Percentiles rank a stretch among this genome's conserved stretches.
These are phyloP conservation scores for Neostethus bicornis DNA, from an alignment of 2,797 vertebrate species.

Conservation along the genomic window DNA sequence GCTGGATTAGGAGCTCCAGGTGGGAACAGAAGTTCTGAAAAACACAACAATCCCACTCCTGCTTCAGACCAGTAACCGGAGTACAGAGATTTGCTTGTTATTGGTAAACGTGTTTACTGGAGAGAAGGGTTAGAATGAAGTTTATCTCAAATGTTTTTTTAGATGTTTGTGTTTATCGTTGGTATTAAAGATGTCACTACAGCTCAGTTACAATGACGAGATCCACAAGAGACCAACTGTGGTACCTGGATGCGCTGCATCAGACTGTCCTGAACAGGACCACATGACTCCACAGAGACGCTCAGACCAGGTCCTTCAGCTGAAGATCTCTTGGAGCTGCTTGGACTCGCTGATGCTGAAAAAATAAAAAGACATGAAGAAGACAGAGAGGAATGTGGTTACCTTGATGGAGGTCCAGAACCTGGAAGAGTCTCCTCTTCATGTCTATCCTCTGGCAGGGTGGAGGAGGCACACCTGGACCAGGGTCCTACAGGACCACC, in stretches of 20 bases:
- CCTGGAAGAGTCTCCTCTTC: conserved; percentile 17
- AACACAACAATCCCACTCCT: conserved; percentile 3
- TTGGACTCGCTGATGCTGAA: conserved; percentile 8
- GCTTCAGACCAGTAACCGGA: background rate
- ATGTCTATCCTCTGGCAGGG: conserved; percentile 10
- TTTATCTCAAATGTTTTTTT: too few relatives aligned
- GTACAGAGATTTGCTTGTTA: too few relatives aligned
- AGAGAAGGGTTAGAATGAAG: too few relatives aligned
- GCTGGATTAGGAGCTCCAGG: conserved; percentile 87
- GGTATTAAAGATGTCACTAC: too few relatives aligned
- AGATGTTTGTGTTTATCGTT: too few relatives aligned
- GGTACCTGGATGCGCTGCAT: too few relatives aligned
- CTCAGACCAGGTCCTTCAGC: too few relatives aligned
- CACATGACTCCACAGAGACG: too few relatives aligned
- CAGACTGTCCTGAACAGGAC: too few relatives aligned
- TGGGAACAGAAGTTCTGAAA: conserved; percentile 87
- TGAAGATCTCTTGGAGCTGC: conserved; percentile 16
- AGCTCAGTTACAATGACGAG: too few relatives aligned
- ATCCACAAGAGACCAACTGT: too few relatives aligned
- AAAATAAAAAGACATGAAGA: background rate
- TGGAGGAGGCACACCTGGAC: conserved; percentile 30
- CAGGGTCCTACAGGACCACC: conserved; percentile 39
- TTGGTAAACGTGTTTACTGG: too few relatives aligned
- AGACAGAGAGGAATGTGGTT: background rate
- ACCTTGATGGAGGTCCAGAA: background rate